phyloP scores from a whole-genome alignment of 1,140 invertebrate genomes.

The Drosophila nigromelanica region DNA sequence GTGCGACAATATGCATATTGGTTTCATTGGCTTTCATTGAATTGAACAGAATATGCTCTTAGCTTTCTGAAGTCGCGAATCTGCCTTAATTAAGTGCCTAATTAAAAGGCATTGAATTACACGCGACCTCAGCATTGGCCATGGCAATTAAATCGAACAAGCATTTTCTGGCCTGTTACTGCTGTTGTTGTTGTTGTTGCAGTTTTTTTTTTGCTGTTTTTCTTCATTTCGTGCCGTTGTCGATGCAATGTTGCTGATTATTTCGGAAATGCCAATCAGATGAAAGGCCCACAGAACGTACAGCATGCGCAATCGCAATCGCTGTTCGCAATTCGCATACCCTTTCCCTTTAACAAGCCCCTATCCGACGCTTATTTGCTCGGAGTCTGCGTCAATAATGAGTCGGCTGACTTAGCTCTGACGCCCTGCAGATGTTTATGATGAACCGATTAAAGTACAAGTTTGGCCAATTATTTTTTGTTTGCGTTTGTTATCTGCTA shows the following conservation, averaged over 20 bases:
- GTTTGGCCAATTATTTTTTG: slow-evolving; percentile 59
- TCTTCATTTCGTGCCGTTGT: slow-evolving; percentile 42
- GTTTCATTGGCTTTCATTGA: slow-evolving; percentile 9
- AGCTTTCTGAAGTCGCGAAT: slow-evolving; percentile 36
- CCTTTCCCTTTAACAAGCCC: not conserved
- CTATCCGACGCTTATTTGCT: slow-evolving; percentile 13
- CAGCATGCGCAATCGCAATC: slow-evolving; percentile 25
- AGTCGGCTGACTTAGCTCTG: slow-evolving; percentile 43
- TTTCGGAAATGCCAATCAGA: slow-evolving; percentile 81
- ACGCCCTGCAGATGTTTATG: slow-evolving; percentile 44
- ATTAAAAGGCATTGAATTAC: slow-evolving; percentile 78
- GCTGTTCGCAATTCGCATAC: slow-evolving; percentile 7
- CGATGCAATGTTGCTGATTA: slow-evolving; percentile 71
- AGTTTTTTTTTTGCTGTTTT: not conserved
- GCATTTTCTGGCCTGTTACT: slow-evolving; percentile 35
- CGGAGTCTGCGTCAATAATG: slow-evolving; percentile 32
- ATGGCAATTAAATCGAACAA: slow-evolving; percentile 80
- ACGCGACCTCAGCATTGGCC: slow-evolving; percentile 55
- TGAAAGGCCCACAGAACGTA: slow-evolving; percentile 62
- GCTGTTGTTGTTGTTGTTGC: slow-evolving; percentile 13
- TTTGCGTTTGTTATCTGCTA: not conserved
- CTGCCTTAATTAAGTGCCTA: slow-evolving; percentile 72
- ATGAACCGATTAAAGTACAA: slow-evolving; percentile 60
- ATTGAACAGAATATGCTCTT: slow-evolving; percentile 3
- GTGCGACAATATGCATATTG: slow-evolving; percentile 7